Evolutionary conservation across 2,113 vertebrate species (phyloP).

Genomic region (Monopterus albus): DNA sequence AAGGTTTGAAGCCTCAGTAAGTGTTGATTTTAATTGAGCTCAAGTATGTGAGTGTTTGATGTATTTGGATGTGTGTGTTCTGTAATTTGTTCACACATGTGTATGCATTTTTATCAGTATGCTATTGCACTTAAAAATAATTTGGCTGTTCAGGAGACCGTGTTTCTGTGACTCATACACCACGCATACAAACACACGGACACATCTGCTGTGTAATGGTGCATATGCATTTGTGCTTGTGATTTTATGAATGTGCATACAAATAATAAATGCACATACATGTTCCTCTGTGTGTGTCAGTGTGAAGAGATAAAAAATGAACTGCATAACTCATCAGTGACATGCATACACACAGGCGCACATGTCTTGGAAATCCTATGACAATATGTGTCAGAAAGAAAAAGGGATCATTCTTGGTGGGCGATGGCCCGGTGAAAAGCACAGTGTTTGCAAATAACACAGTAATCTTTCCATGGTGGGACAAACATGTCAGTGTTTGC

Average conservation of each 20-base stretch:
- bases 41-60: conserved; percentile 46
- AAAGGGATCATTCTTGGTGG: conserved; percentile 31
- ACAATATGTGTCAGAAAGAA: conserved; percentile 26
- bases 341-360: conserved; percentile 16
- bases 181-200: neutral
- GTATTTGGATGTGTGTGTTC: conserved; percentile 17
- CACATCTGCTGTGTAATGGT: neutral
- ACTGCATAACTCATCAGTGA: too few relatives aligned
- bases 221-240: neutral
- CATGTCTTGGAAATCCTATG: conserved; percentile 11
- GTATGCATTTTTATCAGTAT: conserved; percentile 1
- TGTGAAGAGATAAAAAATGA: too few relatives aligned
- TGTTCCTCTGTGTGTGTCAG: neutral
- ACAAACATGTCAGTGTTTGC: conserved; percentile 74
- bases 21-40: conserved; percentile 67
- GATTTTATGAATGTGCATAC: neutral
- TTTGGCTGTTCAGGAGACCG: neutral
- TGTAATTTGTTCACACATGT: neutral
- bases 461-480: conserved; percentile 57
- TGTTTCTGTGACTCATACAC: neutral
- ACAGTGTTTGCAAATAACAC: conserved; percentile 67
- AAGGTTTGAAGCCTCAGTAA: conserved; percentile 45
- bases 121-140: neutral
- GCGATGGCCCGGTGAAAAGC: conserved; percentile 40
- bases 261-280: neutral